Evolutionary conservation across 1,140 invertebrate genomes (phyloP), one percentile per base, ranked within the genome.

Genomic region (Drosophila rhopaloa): DNA sequence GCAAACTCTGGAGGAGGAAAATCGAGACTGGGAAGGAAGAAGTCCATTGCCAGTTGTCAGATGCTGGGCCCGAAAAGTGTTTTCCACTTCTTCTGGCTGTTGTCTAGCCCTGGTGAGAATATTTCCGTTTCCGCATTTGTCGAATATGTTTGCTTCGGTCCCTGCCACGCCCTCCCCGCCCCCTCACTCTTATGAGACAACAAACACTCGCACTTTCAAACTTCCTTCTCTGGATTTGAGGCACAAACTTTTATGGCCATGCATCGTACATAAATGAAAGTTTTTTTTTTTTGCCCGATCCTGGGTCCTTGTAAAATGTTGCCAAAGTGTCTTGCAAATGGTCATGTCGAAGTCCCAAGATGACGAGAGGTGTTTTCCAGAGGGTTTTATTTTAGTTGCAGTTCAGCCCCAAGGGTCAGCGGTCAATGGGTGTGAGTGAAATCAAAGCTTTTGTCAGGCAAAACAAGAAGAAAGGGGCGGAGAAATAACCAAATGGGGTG

Each of bases 211-310:
- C 83, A 88, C 83, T 86, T 86, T 86, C 66, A 72, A 85, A 88
- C 83, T 86, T 82, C 53, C 59, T 58, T 82, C 53, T 50, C 32
- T 38, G 43, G 57, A 55, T 70, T 63, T 60, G 60, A 57, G 44
- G 54, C 43, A 40, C 65, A 85, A 88, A 88, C 79, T 86, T 86
- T 86, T 86, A 88, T 86, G 83, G 72, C 76, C 84, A 75, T 86
- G 84, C 84, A 78, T 74, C 82, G 83, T 67, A 86, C 83, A 86
- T 86, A 86, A 86, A 86, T 86, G 83, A 88, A 86, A 83, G 83
- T 82, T 86, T 85, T 77, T 79, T 80, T 19, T 76, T 78, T 61
- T 47, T n/a, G 37, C 57, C 53, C 40, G 35, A 41, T 60, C 35
- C 63, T 37, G 44, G 63, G 41, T 76, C 53, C 73, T 76, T 76